Conservation (phyloP, 2,113 vertebrate species). For the Rhabdomys dilectus region DNA sequence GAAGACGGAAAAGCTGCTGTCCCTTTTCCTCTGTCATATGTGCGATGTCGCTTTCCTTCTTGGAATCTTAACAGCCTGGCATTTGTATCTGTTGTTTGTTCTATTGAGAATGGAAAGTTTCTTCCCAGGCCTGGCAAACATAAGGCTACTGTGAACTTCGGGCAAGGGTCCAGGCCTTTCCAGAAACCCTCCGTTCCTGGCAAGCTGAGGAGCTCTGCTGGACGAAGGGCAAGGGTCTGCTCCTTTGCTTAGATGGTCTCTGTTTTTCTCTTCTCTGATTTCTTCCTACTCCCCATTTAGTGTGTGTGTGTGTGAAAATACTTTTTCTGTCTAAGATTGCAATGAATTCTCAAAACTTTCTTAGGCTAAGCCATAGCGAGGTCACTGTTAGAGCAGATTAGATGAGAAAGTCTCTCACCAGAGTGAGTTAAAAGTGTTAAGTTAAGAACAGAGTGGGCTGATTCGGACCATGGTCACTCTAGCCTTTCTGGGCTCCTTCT, state of each 20-base stretch:
- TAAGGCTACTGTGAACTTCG: constrained; percentile 71
- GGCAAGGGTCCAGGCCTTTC: constrained; percentile 68
- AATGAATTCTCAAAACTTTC: constrained; percentile 75
- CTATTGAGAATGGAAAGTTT: constrained; percentile 67
- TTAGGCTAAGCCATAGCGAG: constrained; percentile 43
- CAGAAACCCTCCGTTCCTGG: constrained; percentile 62
- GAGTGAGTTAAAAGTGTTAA: background rate
- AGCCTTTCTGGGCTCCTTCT: background rate
- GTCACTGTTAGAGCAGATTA: background rate
- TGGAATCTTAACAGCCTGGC: constrained; percentile 65
- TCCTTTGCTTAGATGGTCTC: background rate
- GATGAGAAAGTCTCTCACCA: background rate
- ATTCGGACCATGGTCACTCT: background rate
- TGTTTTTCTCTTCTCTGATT: constrained; percentile 21
- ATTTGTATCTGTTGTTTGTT: constrained; percentile 68
- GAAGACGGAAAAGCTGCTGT: background rate
- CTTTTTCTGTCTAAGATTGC: constrained; percentile 70
- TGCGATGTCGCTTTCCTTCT: constrained; percentile 68
- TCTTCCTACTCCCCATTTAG: background rate
- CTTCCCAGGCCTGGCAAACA: constrained; percentile 77
- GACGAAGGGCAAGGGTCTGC: constrained; percentile 59
- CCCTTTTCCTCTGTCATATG: background rate
- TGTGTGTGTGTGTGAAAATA: constrained; percentile 71
- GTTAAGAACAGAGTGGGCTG: background rate
- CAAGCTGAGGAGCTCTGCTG: background rate